Base-by-base conservation (phyloP, 2,113 vertebrate species). In the Spea multiplicata region DNA sequence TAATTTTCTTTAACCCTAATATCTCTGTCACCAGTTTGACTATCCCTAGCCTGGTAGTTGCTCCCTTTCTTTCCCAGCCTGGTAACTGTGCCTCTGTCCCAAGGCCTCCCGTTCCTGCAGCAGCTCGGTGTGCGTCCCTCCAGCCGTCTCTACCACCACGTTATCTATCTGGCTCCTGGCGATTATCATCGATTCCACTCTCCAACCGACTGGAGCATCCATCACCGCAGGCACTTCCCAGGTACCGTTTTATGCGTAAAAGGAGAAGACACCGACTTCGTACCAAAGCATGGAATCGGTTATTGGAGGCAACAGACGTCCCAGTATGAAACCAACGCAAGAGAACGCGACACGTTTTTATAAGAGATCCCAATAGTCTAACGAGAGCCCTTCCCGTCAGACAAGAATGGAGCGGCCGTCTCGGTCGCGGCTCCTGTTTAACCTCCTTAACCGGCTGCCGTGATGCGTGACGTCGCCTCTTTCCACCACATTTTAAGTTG, bases 181-280 rank as follows among this genome's bases (percentile, higher is more conserved):
- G 78, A 80, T 68, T 80, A 80, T 57, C 78, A 80, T 44, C 78
- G 78, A 30, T 80, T 80, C 62, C 78, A 80, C 66, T 80, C 78
- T 0, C 78, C 78, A 8, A 48, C 78, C 12, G 72, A 74, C 10
- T 80, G 78, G 78, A 80, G 50, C 50, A 52, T 80, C 16, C 78
- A 80, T 8, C 78, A 80, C 45, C 17, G 78, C 6, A 73, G 78
- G 9, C 78, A 80, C 47, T 80, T 80, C 47, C 78, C 78, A 66
- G 78, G 78, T 80, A 77, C 9, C 30, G 30, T 30, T 30, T 30
- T 30, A 30, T 30, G 30, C 30, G 30, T 30, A 30, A 30, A 30
- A 30, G 30, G 30, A 30, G 30, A 30, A 30, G 30, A 30, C 30
- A 30, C 30, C 30, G 30, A 30, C 30, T 30, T 1, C 30, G 30